These are phyloP conservation scores for Microchirus variegatus DNA, from an alignment of 2,797 vertebrate genomes.

Conservation along the genomic window DNA sequence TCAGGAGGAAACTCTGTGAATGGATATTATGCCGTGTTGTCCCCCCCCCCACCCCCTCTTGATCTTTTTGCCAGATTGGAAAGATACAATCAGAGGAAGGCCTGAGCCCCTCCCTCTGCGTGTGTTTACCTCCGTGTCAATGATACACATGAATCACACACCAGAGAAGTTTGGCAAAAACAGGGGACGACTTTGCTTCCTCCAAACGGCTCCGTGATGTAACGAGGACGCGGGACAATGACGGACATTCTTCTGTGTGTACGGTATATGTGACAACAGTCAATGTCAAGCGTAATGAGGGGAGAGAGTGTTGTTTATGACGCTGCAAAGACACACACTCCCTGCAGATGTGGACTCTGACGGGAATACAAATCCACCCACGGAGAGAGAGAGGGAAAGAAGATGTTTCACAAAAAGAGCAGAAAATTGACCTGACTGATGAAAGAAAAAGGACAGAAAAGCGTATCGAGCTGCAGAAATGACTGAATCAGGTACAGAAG, in stretches of 20 bases:
- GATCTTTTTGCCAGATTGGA: slow-evolving; percentile 36
- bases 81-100: slow-evolving; percentile 67
- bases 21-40: slow-evolving; percentile 52
- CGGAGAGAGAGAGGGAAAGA: slow-evolving; percentile 15
- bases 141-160: slow-evolving; percentile 45
- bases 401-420: slow-evolving; percentile 32
- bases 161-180: slow-evolving; percentile 34
- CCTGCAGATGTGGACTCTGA: slow-evolving; percentile 11
- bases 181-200: slow-evolving; percentile 36
- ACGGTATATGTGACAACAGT: slow-evolving; percentile 13
- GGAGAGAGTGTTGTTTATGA: slow-evolving; percentile 13
- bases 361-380: slow-evolving; percentile 42
- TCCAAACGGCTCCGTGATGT: slow-evolving; percentile 36
- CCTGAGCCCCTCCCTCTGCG: slow-evolving; percentile 22
- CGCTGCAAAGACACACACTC: slow-evolving; percentile 7
- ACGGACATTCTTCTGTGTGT: slow-evolving; percentile 45
- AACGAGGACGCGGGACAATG: slow-evolving; percentile 48
- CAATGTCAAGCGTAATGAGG: neutral
- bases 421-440: slow-evolving; percentile 43
- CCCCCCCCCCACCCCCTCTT: neutral
- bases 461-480: slow-evolving; percentile 39
- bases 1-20: slow-evolving; percentile 59
- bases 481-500: slow-evolving; percentile 44
- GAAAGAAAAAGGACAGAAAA: slow-evolving; percentile 15
- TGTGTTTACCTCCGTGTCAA: slow-evolving; percentile 58